phyloP scores from a whole-genome alignment of 2,797 vertebrate genomes.

The Eutrigla gurnardus region DNA sequence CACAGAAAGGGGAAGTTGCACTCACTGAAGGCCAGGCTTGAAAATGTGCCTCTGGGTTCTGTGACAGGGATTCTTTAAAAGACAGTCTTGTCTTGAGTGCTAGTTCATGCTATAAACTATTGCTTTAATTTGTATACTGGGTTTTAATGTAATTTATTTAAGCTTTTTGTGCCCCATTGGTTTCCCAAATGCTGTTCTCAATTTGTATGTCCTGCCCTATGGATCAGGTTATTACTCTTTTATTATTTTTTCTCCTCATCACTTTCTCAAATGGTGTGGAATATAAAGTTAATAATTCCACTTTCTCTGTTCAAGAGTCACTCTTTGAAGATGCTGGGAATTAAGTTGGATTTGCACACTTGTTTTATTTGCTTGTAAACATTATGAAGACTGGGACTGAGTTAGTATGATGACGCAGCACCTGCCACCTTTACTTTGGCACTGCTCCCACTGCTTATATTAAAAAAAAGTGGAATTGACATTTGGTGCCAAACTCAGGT shows the following conservation, averaged over 20 bases:
- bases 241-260: too few relatives aligned
- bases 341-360: neutral
- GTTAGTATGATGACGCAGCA: neutral
- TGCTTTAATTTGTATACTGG: neutral
- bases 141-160: neutral
- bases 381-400: neutral
- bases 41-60: slow-evolving; percentile 73
- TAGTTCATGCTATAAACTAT: slow-evolving; percentile 6
- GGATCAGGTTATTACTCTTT: neutral
- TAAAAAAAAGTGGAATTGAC: neutral
- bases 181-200: neutral
- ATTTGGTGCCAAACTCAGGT: neutral
- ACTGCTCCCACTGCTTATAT: neutral
- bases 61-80: slow-evolving; percentile 76
- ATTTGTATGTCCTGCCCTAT: neutral
- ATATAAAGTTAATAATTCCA: neutral
- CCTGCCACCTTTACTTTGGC: neutral
- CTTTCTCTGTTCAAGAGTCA: neutral
- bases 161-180: neutral
- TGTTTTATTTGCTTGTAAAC: neutral
- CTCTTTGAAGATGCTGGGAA: neutral
- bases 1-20: slow-evolving; percentile 73
- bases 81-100: slow-evolving; percentile 82
- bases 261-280: too few relatives aligned
- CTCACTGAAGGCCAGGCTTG: slow-evolving; percentile 77